A percentile compares a stretch with the other conserved stretches of the same genome.
phyloP scores from a whole-genome alignment of 2,113 vertebrate genomes.

The Phalacrocorax aristotelis region DNA sequence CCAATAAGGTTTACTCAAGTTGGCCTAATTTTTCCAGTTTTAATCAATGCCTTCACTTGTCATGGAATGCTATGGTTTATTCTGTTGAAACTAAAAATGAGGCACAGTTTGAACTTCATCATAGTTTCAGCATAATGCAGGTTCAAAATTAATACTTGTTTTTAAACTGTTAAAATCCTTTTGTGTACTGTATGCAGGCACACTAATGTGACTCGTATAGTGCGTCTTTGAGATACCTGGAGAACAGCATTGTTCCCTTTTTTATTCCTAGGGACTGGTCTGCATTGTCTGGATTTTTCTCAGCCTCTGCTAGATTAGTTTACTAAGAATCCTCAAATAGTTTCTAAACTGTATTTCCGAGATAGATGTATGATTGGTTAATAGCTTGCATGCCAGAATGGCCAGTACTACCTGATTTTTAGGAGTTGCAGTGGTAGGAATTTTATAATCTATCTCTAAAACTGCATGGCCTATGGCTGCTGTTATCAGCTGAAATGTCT shows the following conservation, averaged over 20 bases:
- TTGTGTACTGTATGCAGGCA: neutral
- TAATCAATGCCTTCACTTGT: slow-evolving; percentile 6
- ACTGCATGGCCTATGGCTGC: neutral
- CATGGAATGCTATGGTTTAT: neutral
- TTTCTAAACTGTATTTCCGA: neutral
- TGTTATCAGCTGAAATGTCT: neutral
- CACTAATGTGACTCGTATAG: neutral
- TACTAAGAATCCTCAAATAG: neutral
- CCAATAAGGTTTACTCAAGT: neutral
- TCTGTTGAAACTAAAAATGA: neutral
- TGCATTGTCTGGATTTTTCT: neutral
- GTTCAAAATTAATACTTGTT: neutral
- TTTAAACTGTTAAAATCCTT: neutral
- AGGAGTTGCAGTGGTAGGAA: neutral
- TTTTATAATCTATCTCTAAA: neutral
- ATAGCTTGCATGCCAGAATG: neutral
- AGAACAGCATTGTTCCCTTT: neutral
- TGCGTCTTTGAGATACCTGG: neutral
- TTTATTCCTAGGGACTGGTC: neutral
- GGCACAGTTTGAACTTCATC: neutral
- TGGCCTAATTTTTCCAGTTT: neutral
- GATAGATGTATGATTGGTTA: neutral
- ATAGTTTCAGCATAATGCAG: neutral
- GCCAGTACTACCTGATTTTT: neutral
- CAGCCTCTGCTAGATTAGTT: neutral